Evolutionary conservation across 2,888 invertebrate species (phyloP).

Genomic region (Lycocerus yunnanus): DNA sequence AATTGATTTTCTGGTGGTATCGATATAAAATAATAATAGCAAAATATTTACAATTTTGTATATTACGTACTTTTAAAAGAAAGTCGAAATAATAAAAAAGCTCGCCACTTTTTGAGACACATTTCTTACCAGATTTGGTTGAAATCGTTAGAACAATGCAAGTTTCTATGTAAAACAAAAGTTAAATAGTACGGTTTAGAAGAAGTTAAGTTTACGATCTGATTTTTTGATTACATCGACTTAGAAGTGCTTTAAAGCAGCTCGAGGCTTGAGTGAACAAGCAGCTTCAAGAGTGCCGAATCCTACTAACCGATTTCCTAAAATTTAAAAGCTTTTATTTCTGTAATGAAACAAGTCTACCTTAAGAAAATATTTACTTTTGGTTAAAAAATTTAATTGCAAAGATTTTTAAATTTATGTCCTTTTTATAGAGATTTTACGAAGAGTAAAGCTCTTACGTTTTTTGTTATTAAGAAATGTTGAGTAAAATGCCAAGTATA

Average conservation of each 20-base stretch:
- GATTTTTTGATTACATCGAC: neutral
- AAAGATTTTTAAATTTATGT: neutral
- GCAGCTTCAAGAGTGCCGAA: neutral
- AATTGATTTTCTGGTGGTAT: too few species aligned
- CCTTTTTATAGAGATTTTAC: neutral
- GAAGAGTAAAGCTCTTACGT: neutral
- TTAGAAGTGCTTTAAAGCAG: neutral
- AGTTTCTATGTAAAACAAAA: neutral
- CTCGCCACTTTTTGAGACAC: neutral
- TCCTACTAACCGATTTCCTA: neutral
- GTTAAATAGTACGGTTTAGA: neutral
- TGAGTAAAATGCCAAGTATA: conserved; percentile 3
- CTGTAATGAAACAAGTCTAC: neutral
- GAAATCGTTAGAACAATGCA: neutral
- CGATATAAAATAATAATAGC: too few species aligned
- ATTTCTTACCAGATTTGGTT: neutral
- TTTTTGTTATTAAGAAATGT: neutral
- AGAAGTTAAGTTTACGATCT: neutral
- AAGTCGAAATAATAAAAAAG: too few species aligned
- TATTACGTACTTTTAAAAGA: too few species aligned
- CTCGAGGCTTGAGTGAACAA: neutral
- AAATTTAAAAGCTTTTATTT: neutral
- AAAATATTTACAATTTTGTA: too few species aligned
- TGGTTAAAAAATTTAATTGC: neutral
- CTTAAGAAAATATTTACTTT: neutral